Evolutionary conservation across 2,113 vertebrate genomes (phyloP).

Genomic region (Lota lota): DNA sequence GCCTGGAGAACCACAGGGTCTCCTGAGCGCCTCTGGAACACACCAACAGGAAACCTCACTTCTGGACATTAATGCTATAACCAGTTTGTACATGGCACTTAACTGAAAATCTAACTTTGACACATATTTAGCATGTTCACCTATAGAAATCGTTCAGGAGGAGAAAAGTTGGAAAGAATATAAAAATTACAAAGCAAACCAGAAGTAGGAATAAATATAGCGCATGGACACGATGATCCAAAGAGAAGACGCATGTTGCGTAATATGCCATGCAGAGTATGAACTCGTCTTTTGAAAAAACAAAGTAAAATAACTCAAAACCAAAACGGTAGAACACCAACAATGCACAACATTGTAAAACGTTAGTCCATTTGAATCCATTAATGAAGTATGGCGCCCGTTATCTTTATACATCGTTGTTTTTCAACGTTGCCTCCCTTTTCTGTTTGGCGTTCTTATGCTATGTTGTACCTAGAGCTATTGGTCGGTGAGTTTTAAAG

Average conservation of each 20-base stretch:
- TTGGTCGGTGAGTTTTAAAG: constrained; percentile 19
- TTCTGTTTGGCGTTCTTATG: constrained; percentile 24
- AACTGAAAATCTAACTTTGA: constrained; percentile 46
- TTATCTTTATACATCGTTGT: constrained; percentile 25
- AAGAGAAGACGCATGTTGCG: constrained; percentile 36
- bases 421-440: constrained; percentile 20
- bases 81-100: constrained; percentile 52
- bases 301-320: not conserved
- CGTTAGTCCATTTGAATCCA: constrained; percentile 20
- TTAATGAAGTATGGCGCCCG: constrained; percentile 20
- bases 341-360: too few species aligned
- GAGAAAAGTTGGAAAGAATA: constrained; percentile 14
- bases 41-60: not conserved
- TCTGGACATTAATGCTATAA: constrained; percentile 37
- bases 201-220: constrained; percentile 40
- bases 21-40: too few species aligned
- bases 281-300: constrained; percentile 24
- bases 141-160: constrained; percentile 20
- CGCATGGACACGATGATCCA: constrained; percentile 16
- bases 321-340: not conserved
- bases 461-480: constrained; percentile 9
- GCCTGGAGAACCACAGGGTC: too few species aligned
- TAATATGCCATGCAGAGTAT: constrained; percentile 28
- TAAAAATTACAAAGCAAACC: constrained; percentile 7
- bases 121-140: constrained; percentile 49